phyloP scores from a whole-genome alignment of 2,888 invertebrate genomes.

The Drosophila mimica region DNA sequence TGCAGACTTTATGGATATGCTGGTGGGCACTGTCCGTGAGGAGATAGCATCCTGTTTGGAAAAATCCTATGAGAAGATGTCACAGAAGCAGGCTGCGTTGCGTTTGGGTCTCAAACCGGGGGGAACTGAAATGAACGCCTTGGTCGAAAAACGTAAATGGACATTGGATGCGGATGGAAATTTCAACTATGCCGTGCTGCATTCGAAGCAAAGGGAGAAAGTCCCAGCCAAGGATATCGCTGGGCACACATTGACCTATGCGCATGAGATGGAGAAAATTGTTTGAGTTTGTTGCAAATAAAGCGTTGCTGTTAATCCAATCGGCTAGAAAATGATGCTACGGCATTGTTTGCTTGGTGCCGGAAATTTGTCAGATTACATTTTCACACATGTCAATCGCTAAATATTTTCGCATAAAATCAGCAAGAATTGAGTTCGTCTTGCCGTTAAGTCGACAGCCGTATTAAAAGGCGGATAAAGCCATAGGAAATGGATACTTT shows the following conservation, averaged over 20 bases:
- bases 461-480: constrained; percentile 44
- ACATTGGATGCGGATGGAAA: constrained; percentile 57
- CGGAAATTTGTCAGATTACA: constrained; percentile 78
- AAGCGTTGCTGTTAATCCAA: constrained; percentile 54
- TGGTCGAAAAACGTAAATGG: constrained; percentile 56
- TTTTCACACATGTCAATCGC: constrained; percentile 71
- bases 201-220: constrained; percentile 46
- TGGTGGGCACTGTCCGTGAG: constrained; percentile 62
- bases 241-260: constrained; percentile 61
- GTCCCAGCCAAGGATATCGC: constrained; percentile 67
- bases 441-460: constrained; percentile 74
- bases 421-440: constrained; percentile 43
- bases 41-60: constrained; percentile 72
- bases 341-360: constrained; percentile 21
- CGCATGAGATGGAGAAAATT: constrained; percentile 73
- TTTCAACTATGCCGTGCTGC: constrained; percentile 50
- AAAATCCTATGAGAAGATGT: constrained; percentile 60
- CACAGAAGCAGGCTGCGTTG: constrained; percentile 59
- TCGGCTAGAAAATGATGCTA: constrained; percentile 47
- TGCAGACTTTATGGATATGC: constrained; percentile 65
- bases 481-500: not conserved
- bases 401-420: constrained; percentile 39
- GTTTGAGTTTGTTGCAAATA: constrained; percentile 54
- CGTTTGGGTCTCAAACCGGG: constrained; percentile 61
- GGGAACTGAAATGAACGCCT: constrained; percentile 38